Base-by-base conservation (phyloP, 2,797 vertebrate species). In the Melopsittacus undulatus region DNA sequence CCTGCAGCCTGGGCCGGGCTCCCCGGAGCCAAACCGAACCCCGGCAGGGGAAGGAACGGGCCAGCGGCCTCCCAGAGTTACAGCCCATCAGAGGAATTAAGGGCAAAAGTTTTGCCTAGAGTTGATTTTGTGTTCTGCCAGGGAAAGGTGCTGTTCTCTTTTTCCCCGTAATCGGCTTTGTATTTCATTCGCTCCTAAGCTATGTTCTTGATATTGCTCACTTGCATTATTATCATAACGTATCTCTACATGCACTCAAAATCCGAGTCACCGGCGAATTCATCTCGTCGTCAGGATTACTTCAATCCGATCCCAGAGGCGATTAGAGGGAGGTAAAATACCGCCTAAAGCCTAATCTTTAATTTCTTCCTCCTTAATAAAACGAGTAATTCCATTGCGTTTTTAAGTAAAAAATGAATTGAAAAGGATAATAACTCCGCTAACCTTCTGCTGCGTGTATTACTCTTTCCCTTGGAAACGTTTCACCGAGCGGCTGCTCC, bases 181-280 rank as follows among this genome's bases (percentile, higher is more conserved):
- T 40, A 92, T 84, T 96, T 97, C 87, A 95, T 46, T 95, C 90
- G 13, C 77, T 97, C 59, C 77, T 97, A 92, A 97, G 91, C 88
- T 92, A 48, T 95, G 75, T 92, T 97, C 93, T 95, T 96, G 76
- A 93, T 93, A 92, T 96, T 96, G 94, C 94, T 96, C 88, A 97
- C 80, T 94, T 97, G 85, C 83, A n/a, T 94, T 90, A 93, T 95
- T 87, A 96, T 81, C 90, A 95, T 38, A 94, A 86, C 84, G 51
- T 92, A 96, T 96, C 95, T 81, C 90, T 61, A 29, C 83, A 64
- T 69, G 90, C 79, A 32, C 69, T 94, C 93, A 64, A 86, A 96
- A 67, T 81, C 69, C 75, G 20, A 95, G 51, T 79, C 90, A 93
- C 52, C 26, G 56, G 90, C 89, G 93, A 96, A 95, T 96, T 87